A percentile compares a stretch with the other conserved stretches of the same genome.
These are phyloP conservation scores for Melinopterus prodromus DNA, from an alignment of 2,888 invertebrate species.

Conservation along the genomic window DNA sequence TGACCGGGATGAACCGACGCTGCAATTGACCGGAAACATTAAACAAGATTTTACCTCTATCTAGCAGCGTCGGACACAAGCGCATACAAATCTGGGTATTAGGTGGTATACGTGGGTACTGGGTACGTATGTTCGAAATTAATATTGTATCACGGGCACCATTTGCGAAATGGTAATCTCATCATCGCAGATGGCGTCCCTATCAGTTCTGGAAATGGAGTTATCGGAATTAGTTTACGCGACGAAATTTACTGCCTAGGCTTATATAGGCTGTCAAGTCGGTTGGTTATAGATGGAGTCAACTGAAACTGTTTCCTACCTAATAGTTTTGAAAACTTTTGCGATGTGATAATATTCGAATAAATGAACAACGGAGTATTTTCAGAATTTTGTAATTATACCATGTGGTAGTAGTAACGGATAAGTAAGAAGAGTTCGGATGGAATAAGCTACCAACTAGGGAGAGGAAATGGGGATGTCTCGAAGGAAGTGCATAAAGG, in stretches of 20 bases:
- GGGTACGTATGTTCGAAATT: neutral
- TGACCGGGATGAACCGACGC: neutral
- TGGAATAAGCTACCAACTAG: no score
- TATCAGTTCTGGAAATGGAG: neutral
- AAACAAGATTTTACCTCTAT: no score
- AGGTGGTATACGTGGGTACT: neutral
- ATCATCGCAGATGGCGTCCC: neutral
- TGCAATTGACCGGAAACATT: conserved; percentile 14
- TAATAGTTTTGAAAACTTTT: no score
- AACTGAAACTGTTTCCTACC: no score
- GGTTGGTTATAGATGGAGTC: neutral
- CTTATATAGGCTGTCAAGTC: neutral
- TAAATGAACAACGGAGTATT: no score
- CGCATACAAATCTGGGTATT: neutral
- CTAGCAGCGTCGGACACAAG: neutral
- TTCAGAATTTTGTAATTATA: no score
- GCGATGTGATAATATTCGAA: no score
- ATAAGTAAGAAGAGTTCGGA: no score
- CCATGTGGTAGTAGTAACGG: no score
- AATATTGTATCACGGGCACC: neutral
- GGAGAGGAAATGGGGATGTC: no score
- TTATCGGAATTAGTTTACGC: neutral
- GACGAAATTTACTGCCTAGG: neutral
- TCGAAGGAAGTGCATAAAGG: no score
- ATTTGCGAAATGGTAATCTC: neutral